Evolutionary conservation across 2,888 invertebrate genomes (phyloP).

Genomic region (Protula sp.): DNA sequence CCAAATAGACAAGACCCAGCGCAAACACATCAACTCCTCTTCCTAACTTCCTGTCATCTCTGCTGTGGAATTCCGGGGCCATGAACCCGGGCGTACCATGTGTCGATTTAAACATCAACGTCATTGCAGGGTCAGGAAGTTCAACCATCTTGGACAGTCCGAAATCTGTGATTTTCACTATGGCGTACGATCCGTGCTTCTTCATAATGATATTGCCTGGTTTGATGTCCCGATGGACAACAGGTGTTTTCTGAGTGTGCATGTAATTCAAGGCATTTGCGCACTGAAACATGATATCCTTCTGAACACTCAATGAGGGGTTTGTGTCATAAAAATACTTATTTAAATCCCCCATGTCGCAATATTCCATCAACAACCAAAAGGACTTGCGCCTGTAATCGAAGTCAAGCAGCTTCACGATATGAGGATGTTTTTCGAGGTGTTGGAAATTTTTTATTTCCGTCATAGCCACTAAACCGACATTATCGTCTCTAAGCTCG

Average conservation of each 20-base stretch:
- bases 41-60: no score
- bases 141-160: conserved; percentile 1
- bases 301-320: not conserved
- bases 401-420: not conserved
- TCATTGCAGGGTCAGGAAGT: not conserved
- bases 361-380: not conserved
- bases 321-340: not conserved
- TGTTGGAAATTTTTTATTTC: not conserved
- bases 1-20: not conserved
- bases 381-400: not conserved
- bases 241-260: not conserved
- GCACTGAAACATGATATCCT: not conserved
- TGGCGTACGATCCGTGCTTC: not conserved
- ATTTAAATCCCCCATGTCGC: not conserved
- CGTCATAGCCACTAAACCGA: not conserved
- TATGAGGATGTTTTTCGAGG: not conserved
- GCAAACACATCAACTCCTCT: not conserved
- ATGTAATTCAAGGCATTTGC: not conserved
- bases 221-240: not conserved
- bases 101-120: not conserved
- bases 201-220: not conserved
- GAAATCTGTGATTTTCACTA: conserved; percentile 1
- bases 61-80: not conserved
- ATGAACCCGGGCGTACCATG: conserved; percentile 1
- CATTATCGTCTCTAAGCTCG: not conserved